Conservation (phyloP, 2,888 invertebrate genomes). For the Aporophyla lueneburgensis region DNA sequence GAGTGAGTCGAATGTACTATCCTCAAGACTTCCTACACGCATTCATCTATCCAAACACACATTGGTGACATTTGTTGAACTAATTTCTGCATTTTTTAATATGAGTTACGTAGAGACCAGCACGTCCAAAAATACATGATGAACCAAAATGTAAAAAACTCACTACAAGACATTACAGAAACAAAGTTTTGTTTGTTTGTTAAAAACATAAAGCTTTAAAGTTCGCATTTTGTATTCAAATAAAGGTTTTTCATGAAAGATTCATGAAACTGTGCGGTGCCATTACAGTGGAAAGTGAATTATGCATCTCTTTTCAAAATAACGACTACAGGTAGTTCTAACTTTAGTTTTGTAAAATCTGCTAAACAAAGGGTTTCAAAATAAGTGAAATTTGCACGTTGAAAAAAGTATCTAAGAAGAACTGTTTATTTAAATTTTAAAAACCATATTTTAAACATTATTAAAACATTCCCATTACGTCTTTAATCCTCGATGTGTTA, state of each 20-base stretch:
- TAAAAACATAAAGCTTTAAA: slow-evolving; percentile 42
- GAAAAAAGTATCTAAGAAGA: no score
- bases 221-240: slow-evolving; percentile 44
- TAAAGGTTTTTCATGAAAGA: slow-evolving; percentile 55
- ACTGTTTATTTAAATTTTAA: no score
- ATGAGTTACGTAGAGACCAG: not conserved
- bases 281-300: slow-evolving; percentile 37
- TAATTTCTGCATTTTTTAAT: not conserved
- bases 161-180: not conserved
- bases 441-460: no score
- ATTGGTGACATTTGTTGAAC: not conserved
- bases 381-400: not conserved
- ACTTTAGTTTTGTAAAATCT: slow-evolving; percentile 7
- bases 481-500: no score
- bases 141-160: slow-evolving; percentile 1
- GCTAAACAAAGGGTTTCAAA: slow-evolving; percentile 9
- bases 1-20: not conserved
- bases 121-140: not conserved
- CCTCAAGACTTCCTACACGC: not conserved
- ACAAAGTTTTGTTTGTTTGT: slow-evolving; percentile 3
- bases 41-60: not conserved
- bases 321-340: not conserved
- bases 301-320: slow-evolving; percentile 39
- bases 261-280: slow-evolving; percentile 48
- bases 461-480: no score